A percentile compares a stretch with the other conserved stretches of the same genome.
These are phyloP conservation scores for Perccottus glenii DNA, from an alignment of 2,113 vertebrate genomes.

Conservation along the genomic window DNA sequence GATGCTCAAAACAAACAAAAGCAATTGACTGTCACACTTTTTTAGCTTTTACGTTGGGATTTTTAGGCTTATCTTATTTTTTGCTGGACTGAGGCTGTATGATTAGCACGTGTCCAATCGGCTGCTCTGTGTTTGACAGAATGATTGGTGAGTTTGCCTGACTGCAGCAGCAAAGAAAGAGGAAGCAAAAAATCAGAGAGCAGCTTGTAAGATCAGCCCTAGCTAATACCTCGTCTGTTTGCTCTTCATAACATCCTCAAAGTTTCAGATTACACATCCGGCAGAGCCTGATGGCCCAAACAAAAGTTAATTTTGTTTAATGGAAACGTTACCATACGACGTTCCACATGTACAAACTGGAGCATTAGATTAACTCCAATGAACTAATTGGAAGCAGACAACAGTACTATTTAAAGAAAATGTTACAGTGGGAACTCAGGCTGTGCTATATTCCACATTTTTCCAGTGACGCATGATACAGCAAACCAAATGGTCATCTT, in stretches of 20 bases:
- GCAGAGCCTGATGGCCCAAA: slow-evolving; percentile 77
- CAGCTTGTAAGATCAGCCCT: slow-evolving; percentile 71
- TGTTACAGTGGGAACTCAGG: slow-evolving; percentile 58
- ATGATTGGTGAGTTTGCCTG: slow-evolving; percentile 43
- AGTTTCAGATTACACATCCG: slow-evolving; percentile 80
- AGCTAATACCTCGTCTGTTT: slow-evolving; percentile 79
- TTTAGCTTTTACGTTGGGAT: background rate
- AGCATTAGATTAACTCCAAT: slow-evolving; percentile 81
- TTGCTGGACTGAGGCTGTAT: slow-evolving; percentile 30
- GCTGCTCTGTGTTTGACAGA: slow-evolving; percentile 53
- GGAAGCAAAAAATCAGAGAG: slow-evolving; percentile 66
- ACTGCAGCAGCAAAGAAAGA: slow-evolving; percentile 17
- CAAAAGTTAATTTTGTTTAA: slow-evolving; percentile 84
- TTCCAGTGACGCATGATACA: slow-evolving; percentile 54
- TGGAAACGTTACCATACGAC: slow-evolving; percentile 81
- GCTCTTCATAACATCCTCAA: slow-evolving; percentile 80
- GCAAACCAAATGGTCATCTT: slow-evolving; percentile 59
- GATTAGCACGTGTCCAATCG: slow-evolving; percentile 31
- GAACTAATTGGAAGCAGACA: slow-evolving; percentile 85
- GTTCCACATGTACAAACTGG: slow-evolving; percentile 78
- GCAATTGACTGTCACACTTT: too few relatives aligned
- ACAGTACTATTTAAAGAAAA: slow-evolving; percentile 59
- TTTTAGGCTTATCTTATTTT: slow-evolving; percentile 30
- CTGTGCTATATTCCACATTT: slow-evolving; percentile 65
- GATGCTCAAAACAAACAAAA: too few relatives aligned